Conservation (phyloP, 2,113 vertebrate species). For the Psittacus erithacus region DNA sequence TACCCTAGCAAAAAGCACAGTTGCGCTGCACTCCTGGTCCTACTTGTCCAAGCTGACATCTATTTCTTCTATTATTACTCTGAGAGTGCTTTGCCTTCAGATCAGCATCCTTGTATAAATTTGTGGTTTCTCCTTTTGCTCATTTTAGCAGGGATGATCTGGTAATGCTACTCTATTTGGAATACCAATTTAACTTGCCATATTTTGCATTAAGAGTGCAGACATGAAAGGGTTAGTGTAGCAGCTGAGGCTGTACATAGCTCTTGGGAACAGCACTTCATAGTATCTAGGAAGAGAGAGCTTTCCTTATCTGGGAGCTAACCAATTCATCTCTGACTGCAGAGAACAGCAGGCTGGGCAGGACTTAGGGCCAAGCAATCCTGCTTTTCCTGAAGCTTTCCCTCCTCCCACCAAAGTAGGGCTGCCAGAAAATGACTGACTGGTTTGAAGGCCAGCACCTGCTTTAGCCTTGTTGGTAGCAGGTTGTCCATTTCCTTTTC, state of each 20-base stretch:
- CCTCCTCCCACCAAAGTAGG: background rate
- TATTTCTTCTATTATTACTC: background rate
- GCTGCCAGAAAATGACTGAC: background rate
- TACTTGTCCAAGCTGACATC: background rate
- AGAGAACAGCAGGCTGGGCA: background rate
- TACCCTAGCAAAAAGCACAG: background rate
- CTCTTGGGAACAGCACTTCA: background rate
- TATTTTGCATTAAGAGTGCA: background rate
- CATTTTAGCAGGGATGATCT: background rate
- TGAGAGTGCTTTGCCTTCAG: background rate
- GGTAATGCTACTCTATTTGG: background rate
- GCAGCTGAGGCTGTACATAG: background rate
- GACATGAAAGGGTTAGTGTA: background rate
- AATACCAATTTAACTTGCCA: background rate
- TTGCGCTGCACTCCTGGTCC: background rate
- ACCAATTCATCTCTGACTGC: background rate
- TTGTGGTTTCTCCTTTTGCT: background rate
- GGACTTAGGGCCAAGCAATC: background rate
- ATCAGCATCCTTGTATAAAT: background rate
- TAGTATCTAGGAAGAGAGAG: background rate
- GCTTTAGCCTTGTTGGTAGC: background rate
- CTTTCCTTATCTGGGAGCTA: background rate
- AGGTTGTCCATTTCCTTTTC: background rate
- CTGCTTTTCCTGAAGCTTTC: background rate
- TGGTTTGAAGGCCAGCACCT: background rate